Evolutionary conservation across 2,113 vertebrate genomes (phyloP), one percentile per base, ranked within the genome.

Genomic region (Dasyprocta punctata): DNA sequence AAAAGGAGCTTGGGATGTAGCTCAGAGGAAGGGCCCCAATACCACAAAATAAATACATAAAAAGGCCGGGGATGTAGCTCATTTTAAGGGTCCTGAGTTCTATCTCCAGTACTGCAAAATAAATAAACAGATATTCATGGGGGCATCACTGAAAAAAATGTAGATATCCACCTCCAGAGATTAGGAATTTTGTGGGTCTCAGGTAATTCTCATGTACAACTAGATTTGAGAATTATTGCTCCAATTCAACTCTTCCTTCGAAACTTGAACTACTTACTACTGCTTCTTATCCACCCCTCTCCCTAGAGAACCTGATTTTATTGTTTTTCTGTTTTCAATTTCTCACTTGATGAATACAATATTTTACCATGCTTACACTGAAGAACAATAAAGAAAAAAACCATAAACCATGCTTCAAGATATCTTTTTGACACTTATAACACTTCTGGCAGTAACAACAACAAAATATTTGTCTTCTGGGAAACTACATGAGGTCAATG

Each of bases 271-370:
- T 80, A 52, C 47, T 87, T 38, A 28, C 44, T 44, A 38, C 24
- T 2, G 12, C 63, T 91, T 82, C 80, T 90, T 84, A n/a, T 47
- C 38, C 92, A 89, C 3, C 6, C 47, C 19, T 85, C 69, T 91
- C 93, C 91, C 36, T 49, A 71, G 52, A 86, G 26, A 77, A 19
- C 38, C 10, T 47, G 36, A 12, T 81, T 90, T 90, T 60, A 69
- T 16, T n/a, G 63, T 41, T 95, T 75, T 97, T 84, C 78, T 85
- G 54, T 88, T 92, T 94, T 63, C 26, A 58, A 61, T 86, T 89
- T 86, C 78, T 92, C 86, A 88, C 14, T 78, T 86, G 49, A 71
- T 92, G 60, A 95, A 67, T 19, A 78, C 26, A 47, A 7, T 30
- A 67, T 52, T 94, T 92, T 85, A 71, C 61, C 81, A 81, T 49